A percentile compares a stretch with the other conserved stretches of the same genome.
Conservation (phyloP, 2,797 vertebrate species). For the Catostomus latipinnis region DNA sequence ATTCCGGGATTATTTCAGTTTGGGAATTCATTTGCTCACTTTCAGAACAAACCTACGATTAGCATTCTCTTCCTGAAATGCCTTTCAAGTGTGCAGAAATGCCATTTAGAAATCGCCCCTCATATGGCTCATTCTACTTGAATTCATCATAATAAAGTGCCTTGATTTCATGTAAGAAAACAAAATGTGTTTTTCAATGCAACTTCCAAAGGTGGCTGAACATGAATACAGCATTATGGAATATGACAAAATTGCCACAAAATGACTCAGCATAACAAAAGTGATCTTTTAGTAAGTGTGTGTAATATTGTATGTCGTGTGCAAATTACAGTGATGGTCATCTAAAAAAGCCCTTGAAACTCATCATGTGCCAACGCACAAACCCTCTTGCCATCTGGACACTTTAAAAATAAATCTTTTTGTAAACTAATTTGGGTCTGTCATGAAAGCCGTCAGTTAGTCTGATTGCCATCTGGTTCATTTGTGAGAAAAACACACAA, state of each 20-base stretch:
- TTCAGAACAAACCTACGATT: too few species aligned
- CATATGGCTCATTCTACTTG: too few species aligned
- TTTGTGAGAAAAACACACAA: slow-evolving; percentile 68
- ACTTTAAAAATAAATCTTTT: slow-evolving; percentile 72
- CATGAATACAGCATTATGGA: background rate
- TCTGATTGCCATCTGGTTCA: slow-evolving; percentile 73
- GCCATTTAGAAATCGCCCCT: too few species aligned
- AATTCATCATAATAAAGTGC: too few species aligned
- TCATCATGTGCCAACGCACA: slow-evolving; percentile 23
- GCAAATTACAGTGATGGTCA: slow-evolving; percentile 27
- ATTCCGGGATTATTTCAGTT: too few species aligned
- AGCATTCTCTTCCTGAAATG: too few species aligned
- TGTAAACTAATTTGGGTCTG: slow-evolving; percentile 69
- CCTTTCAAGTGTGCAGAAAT: too few species aligned
- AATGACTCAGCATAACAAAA: background rate
- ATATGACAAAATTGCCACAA: background rate
- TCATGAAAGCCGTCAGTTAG: slow-evolving; percentile 71
- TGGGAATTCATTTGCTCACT: too few species aligned
- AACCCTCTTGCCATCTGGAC: slow-evolving; percentile 60
- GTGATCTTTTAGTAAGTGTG: background rate
- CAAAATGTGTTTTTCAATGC: too few species aligned
- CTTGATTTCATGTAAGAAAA: background rate
- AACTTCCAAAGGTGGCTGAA: background rate
- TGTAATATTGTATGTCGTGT: background rate
- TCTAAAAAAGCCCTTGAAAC: slow-evolving; percentile 22